Evolutionary conservation across 2,113 vertebrate species (phyloP), one percentile per base, ranked within the genome.

Genomic region (Platysteira castanea): DNA sequence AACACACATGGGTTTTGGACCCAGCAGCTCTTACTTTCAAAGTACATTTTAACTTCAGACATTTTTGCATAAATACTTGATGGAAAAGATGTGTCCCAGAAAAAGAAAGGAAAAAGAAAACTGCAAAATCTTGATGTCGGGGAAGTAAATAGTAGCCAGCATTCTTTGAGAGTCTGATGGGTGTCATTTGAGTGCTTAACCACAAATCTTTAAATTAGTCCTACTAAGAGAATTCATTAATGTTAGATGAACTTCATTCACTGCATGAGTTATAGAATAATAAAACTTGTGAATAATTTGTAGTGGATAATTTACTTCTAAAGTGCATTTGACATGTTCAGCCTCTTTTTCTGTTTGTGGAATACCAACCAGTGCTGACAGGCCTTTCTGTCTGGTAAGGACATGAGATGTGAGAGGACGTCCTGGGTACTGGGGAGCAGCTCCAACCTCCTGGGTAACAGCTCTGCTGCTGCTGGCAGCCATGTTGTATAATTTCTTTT

Each of bases 271-370:
- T 91, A 88, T 19, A 63, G 75, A 96, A 91, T 73, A 93, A 91
- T 93, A 91, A 94, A 96, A 78, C 64, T 61, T 65, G 49, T 65
- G 74, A 67, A 83, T 91, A 86, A 86, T 86, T 90, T 91, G 54
- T 46, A 70, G n/a, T 74, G 78, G 33, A 41, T 93, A 77, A 94
- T 94, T 96, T 90, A 83, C 30, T 91, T 83, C 42, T 69, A 63
- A 85, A 83, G 20, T 37, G 15, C 20, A 47, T 73, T 93, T 93
- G 71, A 64, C 46, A 78, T 77, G 70, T 91, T 77, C 59, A 63
- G 3, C 10, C n/a, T 70, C 46, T 77, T 86, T 92, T 93, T 85
- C 63, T 83, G 39, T 83, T 91, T 86, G 39, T 74, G 54, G 71
- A 88, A 79, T 93, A 75, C 31, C 70, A 85, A n/a, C 13, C 42